Conservation (phyloP, 2,888 invertebrate species). For the Zelleria hepariella region DNA sequence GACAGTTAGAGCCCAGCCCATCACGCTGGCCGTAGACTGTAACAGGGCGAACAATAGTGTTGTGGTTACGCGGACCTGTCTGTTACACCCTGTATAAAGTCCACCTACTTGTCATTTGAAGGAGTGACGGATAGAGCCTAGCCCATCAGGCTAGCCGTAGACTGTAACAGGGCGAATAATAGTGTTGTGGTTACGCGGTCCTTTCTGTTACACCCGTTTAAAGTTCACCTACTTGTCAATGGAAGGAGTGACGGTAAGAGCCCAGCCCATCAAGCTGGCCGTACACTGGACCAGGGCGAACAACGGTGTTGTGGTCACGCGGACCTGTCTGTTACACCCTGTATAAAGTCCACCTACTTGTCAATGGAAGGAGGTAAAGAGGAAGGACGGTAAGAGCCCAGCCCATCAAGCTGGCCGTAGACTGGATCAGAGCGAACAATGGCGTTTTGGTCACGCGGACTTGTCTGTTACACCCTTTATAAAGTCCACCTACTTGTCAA, state of each 20-base stretch:
- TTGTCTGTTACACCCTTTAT: neutral
- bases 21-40: slow-evolving; percentile 30
- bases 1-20: slow-evolving; percentile 46
- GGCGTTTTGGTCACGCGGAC: slow-evolving; percentile 77
- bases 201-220: too few relatives aligned
- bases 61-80: too few relatives aligned
- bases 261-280: slow-evolving; percentile 45
- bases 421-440: slow-evolving; percentile 67
- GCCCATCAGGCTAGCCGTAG: slow-evolving; percentile 23
- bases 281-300: slow-evolving; percentile 63
- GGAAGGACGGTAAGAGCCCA: slow-evolving; percentile 47
- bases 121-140: slow-evolving; percentile 31
- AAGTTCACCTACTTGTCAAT: slow-evolving; percentile 43
- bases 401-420: slow-evolving; percentile 40
- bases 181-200: neutral
- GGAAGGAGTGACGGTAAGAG: slow-evolving; percentile 41
- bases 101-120: neutral
- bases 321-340: slow-evolving; percentile 31
- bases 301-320: slow-evolving; percentile 76
- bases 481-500: slow-evolving; percentile 35
- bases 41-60: neutral
- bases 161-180: neutral
- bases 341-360: slow-evolving; percentile 26
- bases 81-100: too few relatives aligned
- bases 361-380: slow-evolving; percentile 33